These are phyloP conservation scores for Euura lappo DNA, from an alignment of 1,140 invertebrate species.

Conservation along the genomic window DNA sequence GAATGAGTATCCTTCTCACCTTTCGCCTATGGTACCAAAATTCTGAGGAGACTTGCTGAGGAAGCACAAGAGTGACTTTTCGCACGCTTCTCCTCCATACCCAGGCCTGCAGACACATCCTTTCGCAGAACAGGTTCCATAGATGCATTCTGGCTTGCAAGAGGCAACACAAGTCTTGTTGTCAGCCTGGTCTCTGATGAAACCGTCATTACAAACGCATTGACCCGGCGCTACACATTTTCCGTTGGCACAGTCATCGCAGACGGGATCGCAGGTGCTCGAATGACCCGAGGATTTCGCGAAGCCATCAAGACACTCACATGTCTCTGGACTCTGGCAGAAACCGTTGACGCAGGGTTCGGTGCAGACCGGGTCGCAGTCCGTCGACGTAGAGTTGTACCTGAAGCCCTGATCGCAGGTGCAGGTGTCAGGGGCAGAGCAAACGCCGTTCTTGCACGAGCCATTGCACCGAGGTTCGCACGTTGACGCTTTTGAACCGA, in stretches of 20 bases:
- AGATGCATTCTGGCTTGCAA: background rate
- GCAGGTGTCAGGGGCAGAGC: conserved; percentile 31
- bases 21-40: background rate
- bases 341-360: background rate
- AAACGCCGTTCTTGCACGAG: conserved; percentile 41
- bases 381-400: background rate
- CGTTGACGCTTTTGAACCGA: conserved; percentile 6
- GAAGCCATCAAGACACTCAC: conserved; percentile 20
- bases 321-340: conserved; percentile 46
- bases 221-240: conserved; percentile 61
- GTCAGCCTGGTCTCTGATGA: conserved; percentile 54
- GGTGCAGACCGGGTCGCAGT: background rate
- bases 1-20: background rate
- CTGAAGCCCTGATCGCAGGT: conserved; percentile 31
- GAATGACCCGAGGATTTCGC: conserved; percentile 33
- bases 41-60: background rate
- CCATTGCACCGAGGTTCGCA: conserved; percentile 37
- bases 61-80: background rate
- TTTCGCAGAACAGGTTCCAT: background rate
- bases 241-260: conserved; percentile 62
- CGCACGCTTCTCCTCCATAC: background rate
- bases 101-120: background rate
- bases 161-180: background rate
- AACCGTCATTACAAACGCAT: conserved; percentile 67
- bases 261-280: conserved; percentile 58